phyloP scores from a whole-genome alignment of 1,140 invertebrate species.

The Eumaeus atala region DNA sequence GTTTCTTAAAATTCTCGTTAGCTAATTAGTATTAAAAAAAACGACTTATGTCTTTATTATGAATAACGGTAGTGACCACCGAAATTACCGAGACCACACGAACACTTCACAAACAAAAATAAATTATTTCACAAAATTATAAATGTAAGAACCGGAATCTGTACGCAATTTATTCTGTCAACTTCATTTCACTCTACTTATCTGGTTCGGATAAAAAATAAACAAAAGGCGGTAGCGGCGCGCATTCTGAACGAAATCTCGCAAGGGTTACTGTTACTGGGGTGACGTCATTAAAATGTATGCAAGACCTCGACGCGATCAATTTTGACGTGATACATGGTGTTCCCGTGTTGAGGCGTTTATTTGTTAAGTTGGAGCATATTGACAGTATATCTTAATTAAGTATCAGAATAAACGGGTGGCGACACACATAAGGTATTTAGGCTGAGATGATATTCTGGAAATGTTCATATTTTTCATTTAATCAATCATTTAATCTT shows the following conservation, averaged over 20 bases:
- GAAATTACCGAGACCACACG: conserved; percentile 3
- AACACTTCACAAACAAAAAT: conserved; percentile 13
- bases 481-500: neutral
- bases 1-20: too few relatives aligned
- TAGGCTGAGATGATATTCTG: too few relatives aligned
- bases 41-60: too few relatives aligned
- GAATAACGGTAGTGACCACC: conserved; percentile 3
- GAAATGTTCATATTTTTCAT: neutral
- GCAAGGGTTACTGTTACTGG: conserved; percentile 40
- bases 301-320: conserved; percentile 34
- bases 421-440: neutral
- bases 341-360: conserved; percentile 16
- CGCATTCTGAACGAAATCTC: conserved; percentile 32
- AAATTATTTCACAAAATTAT: conserved; percentile 13
- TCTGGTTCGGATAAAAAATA: conserved; percentile 20
- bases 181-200: conserved; percentile 23
- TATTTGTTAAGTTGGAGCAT: neutral
- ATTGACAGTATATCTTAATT: neutral
- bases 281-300: conserved; percentile 55
- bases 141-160: conserved; percentile 14
- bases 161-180: conserved; percentile 22
- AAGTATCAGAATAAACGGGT: neutral
- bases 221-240: conserved; percentile 32
- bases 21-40: too few relatives aligned
- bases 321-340: conserved; percentile 44